Conservation (phyloP, 2,113 vertebrate species). For the Oreochromis tanganicae region DNA sequence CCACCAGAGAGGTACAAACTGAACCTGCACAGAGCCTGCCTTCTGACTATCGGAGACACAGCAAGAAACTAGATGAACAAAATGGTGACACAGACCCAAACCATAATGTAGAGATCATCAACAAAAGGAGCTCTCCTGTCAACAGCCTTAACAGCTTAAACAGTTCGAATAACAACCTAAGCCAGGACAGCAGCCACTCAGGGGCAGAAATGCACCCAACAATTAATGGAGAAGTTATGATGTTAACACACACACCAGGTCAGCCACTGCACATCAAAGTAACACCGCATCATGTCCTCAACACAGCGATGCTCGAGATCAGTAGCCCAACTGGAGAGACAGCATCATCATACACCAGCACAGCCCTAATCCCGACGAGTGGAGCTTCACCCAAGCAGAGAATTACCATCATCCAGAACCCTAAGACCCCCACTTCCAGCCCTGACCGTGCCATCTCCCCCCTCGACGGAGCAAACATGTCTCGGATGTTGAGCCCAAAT, state of each 20-base stretch:
- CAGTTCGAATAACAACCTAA: conserved; percentile 76
- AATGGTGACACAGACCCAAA: conserved; percentile 73
- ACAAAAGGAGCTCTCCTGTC: conserved; percentile 63
- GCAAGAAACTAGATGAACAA: conserved; percentile 71
- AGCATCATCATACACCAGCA: conserved; percentile 86
- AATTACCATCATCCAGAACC: conserved; percentile 91
- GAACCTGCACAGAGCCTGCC: conserved; percentile 76
- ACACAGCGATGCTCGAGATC: conserved; percentile 91
- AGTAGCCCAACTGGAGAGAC: conserved; percentile 85
- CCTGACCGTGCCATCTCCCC: conserved; percentile 81
- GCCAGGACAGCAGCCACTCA: conserved; percentile 77
- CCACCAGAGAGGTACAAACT: conserved; percentile 90
- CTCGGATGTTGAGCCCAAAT: conserved; percentile 79
- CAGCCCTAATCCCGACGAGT: conserved; percentile 86
- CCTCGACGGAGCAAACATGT: conserved; percentile 73
- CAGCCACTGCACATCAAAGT: conserved; percentile 95
- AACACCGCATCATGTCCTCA: conserved; percentile 88
- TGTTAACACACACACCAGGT: conserved; percentile 85
- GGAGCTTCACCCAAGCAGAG: conserved; percentile 85
- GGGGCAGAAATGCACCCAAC: conserved; percentile 75
- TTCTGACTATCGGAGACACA: conserved; percentile 75
- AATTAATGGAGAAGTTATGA: conserved; percentile 83
- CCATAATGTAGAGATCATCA: conserved; percentile 71
- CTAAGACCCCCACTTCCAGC: conserved; percentile 70
- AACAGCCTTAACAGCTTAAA: conserved; percentile 72